Evolutionary conservation across 1,140 invertebrate species (phyloP), one percentile per base, ranked within the genome.

Genomic region (Atta cephalotes): DNA sequence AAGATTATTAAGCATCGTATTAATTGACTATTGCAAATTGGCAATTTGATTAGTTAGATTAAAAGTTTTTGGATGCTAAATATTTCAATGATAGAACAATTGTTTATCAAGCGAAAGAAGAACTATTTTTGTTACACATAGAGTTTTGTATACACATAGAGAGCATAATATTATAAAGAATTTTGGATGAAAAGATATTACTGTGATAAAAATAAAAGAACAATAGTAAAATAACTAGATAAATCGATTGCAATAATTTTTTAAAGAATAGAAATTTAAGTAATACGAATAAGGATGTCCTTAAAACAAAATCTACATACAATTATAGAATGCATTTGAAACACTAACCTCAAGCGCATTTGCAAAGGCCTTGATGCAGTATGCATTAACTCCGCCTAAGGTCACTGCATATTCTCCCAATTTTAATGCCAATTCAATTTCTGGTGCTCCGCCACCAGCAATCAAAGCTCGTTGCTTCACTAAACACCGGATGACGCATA

Each of bases 401-500:
- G 97, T 97, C 89, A 99, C 97, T 0, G 99, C 97, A 86, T 97
- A 96, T 16, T 98, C 96, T 39, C 97, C 97, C n/a, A 99, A 94
- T 79, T 97, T 97, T 7, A 99, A 94, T 0, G 98, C 97, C 56
- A 99, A 95, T 95, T 99, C 98, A 85, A 98, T 99, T 96, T 99
- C 99, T 4, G 99, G 99, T 16, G 99, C 99, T 78, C 99, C 99
- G 74, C 99, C 99, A 70, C 99, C 99, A 78, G 99, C 97, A 93
- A 99, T 97, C 86, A 99, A 94, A 66, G 98, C 98, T 68, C 97
- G 97, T 76, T 99, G 97, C 91, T 99, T 99, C 0, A 99, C 99
- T 74, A 99, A 96, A 95, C 99, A 99, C 90, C 99, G 97, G 92
- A 99, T 98, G 16, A 99, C 99, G 95, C 99, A 99, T 5, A 99